Base-by-base conservation (phyloP, 2,888 invertebrate genomes). In the Blera fallax region DNA sequence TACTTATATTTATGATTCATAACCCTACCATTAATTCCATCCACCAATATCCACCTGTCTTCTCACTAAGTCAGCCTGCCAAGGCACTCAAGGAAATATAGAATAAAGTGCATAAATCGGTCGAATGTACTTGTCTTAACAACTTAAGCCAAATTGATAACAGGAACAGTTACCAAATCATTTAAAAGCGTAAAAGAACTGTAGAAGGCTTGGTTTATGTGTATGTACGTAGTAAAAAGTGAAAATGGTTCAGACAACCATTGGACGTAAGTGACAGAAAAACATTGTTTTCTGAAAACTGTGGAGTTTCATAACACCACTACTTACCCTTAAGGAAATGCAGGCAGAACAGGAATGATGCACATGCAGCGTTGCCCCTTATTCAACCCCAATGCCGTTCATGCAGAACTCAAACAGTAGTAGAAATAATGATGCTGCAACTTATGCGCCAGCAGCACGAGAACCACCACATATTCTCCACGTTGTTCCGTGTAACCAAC, bases 1-100 rank as follows among this genome's bases (percentile, higher is more conserved):
- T 14, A 21, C 70, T 56, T 11, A 11, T 58, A 70, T 70, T 52
- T 56, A 70, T 45, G 70, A 56, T 45, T 70, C 56, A 45, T 48
- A 14, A 21, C 3, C 21, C 14, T 18, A 16, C 43, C 45, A 70
- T 70, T 24, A 70, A 45, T 45, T 70, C 21, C 45, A 14, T 21
- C 27, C 40, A 32, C 54, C 43, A 62, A 27, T 34, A 24, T 43
- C 16, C 21, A 43, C 14, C 40, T 16, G n/a, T 16, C 10, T 11
- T 24, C 40, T 8, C n/a, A 27, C 40, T 10, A 16, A 60, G 40
- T 27, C 60, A 60, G 40, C 27, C 27, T 40, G 54, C 40, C 34
- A 18, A 16, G 7, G 37, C 52, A 11, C 37, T 18, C 50, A 18
- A 21, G 40, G 14, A 16, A 27, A 16, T 60, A 10, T 8, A 27